phyloP scores from a whole-genome alignment of 1,140 invertebrate species.

The Tetragnatha versicolor region DNA sequence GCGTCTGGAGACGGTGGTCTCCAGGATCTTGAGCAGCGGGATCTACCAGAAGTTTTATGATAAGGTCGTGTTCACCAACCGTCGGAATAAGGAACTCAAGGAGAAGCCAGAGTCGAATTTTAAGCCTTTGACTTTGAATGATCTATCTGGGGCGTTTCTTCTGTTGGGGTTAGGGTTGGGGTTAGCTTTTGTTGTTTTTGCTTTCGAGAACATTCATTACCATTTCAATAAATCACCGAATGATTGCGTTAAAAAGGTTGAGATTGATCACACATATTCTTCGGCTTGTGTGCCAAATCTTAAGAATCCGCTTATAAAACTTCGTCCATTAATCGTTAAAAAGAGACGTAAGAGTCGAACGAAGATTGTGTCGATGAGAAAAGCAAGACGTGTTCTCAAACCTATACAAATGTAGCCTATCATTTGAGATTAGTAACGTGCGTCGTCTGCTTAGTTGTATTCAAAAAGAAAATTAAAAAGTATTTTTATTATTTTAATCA shows the following conservation, averaged over 20 bases:
- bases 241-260: not conserved
- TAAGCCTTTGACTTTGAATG: not conserved
- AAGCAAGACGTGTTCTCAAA: no score
- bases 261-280: no score
- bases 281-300: no score
- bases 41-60: not conserved
- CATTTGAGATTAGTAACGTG: no score
- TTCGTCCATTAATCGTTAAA: no score
- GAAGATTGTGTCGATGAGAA: no score
- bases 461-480: no score
- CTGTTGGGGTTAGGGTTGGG: not conserved
- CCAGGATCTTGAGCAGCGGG: not conserved
- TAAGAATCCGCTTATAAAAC: no score
- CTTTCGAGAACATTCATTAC: not conserved
- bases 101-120: not conserved
- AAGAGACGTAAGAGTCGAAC: no score
- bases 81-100: not conserved
- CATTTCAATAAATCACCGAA: not conserved
- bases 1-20: not conserved
- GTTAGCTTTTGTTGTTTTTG: not conserved
- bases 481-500: no score
- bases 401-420: no score
- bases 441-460: no score
- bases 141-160: constrained; percentile 1
- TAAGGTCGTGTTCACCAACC: not conserved